Evolutionary conservation across 2,113 vertebrate species (phyloP), one percentile per base, ranked within the genome.

Genomic region (Phaetusa simplex): DNA sequence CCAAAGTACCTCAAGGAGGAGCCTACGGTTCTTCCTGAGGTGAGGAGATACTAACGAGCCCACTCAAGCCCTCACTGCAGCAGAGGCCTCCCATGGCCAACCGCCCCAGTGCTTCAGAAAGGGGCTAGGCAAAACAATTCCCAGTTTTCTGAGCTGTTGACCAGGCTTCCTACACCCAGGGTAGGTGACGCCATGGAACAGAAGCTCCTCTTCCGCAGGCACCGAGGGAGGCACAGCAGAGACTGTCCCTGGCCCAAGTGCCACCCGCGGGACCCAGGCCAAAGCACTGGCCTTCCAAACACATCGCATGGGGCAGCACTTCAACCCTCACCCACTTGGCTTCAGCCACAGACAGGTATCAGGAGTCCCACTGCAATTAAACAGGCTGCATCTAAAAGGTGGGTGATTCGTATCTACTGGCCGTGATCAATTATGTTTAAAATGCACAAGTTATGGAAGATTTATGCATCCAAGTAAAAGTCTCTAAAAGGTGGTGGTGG

Each of bases 271-370:
- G 65, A n/a, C 30, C 45, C 34, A 24, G 11, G 24, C n/a, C 82
- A 64, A 82, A 79, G 65, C 38, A 34, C 23, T 4, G 36, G 34
- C 65, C 61, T 88, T 77, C 24, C 50, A 30, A 82, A 67, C 38
- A 52, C 55, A 19, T 1, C 6, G 32, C 82, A 34, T 3, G 5
- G 43, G 78, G 47, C 42, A 83, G 62, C 23, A 49, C 23, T 43
- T 93, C 58, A 90, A 50, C 91, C 88, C 55, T 82, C 7, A 87
- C 59, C 77, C 59, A 70, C 72, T 74, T 86, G 86, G 92, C 56
- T 76, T 53, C 69, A 87, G 70, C 29, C 34, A 23, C 5, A 3
- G 50, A 27, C 65, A 88, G 18, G 26, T 70, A 32, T 70, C 69
- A 53, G 22, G 24, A 91, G 11, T 7, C 32, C 22, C 55, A 58